Base-by-base conservation (phyloP, 2,888 invertebrate genomes). In the Bellardia bayeri region DNA sequence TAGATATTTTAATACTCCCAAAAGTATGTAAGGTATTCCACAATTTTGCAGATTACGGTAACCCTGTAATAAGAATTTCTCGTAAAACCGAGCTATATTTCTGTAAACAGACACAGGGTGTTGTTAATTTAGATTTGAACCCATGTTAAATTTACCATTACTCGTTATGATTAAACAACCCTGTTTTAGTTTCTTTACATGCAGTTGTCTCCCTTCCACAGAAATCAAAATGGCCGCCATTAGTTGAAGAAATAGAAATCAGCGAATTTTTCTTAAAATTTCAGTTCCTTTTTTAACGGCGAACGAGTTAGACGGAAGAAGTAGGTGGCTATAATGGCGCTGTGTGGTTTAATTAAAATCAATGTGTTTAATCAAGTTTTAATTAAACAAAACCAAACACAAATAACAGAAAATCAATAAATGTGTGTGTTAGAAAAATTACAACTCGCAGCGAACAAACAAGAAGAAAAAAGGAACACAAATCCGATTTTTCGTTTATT, bases 281-380 rank as follows among this genome's bases (percentile, higher is more conserved):
- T 87, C 87, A 87, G 87, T 87, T 87, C 85, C 85, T 87, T 87
- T 87, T 87, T 87, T 85, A 84, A 64, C 87, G 72, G 82, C 82
- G 85, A 87, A 79, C 78, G 84, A 78, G 84, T 78, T 75, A 85
- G 85, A 87, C 85, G 85, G 87, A 82, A 86, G 78, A 82, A 82
- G 81, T 79, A 74, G 78, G 82, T 79, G 81, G 85, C 23, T 76
- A 54, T 45, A 66, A 87, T 86, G 86, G 87, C 79, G 83, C 71
- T 87, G 86, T 83, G 82, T 87, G 66, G 86, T 83, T 80, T 76
- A 76, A 83, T 82, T 61, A 54, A 78, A 86, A 78, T 82, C 72
- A 82, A 86, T 82, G 75, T 79, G 72, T 82, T 78, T 74, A 76
- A 64, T 74, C 61, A 86, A 79, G 72, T 64, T 84, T 81, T 83